Percentiles rank a stretch among this genome's conserved stretches.
These are phyloP conservation scores for Tinamus major DNA, from an alignment of 2,797 vertebrate genomes.

Conservation along the genomic window DNA sequence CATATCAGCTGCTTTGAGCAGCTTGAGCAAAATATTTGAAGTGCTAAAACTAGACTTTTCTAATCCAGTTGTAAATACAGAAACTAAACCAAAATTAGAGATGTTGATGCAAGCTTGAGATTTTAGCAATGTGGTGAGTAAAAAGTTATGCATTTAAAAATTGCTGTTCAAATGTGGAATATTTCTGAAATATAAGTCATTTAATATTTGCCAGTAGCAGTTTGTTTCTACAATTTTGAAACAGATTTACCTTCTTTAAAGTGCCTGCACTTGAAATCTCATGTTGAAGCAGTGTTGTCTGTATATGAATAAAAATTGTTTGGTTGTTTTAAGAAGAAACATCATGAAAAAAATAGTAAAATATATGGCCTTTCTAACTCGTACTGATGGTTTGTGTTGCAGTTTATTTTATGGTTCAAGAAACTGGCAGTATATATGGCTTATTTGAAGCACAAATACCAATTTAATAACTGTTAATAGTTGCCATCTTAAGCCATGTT, in stretches of 20 bases:
- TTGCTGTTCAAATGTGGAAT: background rate
- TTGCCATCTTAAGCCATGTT: background rate
- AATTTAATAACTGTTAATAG: background rate
- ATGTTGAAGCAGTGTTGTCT: background rate
- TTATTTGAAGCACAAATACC: constrained; percentile 3
- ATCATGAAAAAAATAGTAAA: background rate
- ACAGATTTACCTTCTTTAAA: background rate
- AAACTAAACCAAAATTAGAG: background rate
- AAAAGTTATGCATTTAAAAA: background rate
- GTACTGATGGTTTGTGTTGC: background rate
- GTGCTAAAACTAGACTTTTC: background rate
- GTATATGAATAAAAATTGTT: background rate
- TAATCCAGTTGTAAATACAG: background rate
- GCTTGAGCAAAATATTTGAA: background rate
- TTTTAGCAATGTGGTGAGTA: background rate
- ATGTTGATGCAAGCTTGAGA: background rate
- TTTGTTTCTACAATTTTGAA: background rate
- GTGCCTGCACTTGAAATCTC: background rate
- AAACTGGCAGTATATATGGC: background rate
- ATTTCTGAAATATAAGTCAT: background rate
- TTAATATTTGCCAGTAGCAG: background rate
- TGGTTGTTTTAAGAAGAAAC: background rate
- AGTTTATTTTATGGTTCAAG: background rate
- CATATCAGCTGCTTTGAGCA: background rate
- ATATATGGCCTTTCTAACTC: background rate